Base-by-base conservation (phyloP, 1,140 invertebrate species). In the Pseudomyrmex cubaensis region DNA sequence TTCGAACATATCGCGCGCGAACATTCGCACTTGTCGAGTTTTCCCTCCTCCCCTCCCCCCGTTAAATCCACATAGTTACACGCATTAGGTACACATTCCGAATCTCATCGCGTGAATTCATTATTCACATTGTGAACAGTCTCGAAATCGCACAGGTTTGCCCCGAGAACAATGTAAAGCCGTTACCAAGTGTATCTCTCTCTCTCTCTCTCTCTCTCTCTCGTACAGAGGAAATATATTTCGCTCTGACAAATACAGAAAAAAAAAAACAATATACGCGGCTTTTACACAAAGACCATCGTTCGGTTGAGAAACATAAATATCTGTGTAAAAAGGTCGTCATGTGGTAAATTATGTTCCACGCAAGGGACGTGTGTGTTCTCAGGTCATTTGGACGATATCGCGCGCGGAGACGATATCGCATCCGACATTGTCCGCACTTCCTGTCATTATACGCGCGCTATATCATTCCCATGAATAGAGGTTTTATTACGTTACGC, bases 381-480 rank as follows among this genome's bases (percentile, higher is more conserved):
- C 17, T 57, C 54, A n/a, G 8, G 12, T 13, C 17, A 46, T 44
- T 66, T 56, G 7, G 17, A 56, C 7, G 20, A 70, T 59, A 59
- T 25, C 48, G 13, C 5, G 56, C 44, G 25, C 17, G 8, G 8
- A 48, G 50, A 7, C n/a, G 35, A 69, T 5, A 25, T 78, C 70
- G 57, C 54, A 57, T 72, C 15, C 52, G 20, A 10, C 44, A 56
- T 25, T 64, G 63, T 78, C 64, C 35, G 44, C 15, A 59, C 70
- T 78, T 78, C 64, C 76, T 48, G 64, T 48, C 57, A 5, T 70
- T 78, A 69, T 20, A 15, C 15, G 35, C 9, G 35, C 35, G n/a
- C 62, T 64, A 46, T 44, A 44, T 64, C n/a, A 64, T 9, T 64
- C 1, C 5, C 17, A 56, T 69, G 20, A 48, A 78, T 57, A 78